Evolutionary conservation across 2,113 vertebrate species (phyloP), one percentile per base, ranked within the genome.

Genomic region (Anseranas semipalmata): DNA sequence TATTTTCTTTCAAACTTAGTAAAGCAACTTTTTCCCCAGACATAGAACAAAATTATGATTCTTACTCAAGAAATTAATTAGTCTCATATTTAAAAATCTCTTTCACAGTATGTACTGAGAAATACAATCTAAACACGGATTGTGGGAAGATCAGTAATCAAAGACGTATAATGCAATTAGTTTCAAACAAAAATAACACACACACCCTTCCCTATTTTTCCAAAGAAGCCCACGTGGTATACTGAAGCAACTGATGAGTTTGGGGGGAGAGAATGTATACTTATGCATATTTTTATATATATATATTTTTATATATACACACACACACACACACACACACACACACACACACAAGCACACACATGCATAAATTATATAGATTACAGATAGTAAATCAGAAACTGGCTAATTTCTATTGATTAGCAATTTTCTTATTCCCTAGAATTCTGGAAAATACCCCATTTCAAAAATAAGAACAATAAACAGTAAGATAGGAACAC

Each of bases 41-140:
- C 66, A 79, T 43, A 52, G 25, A 87, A 53, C 17, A 82, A 65
- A 79, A 87, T 48, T 60, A 56, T 37, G 70, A 88, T 65, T 93
- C 89, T 89, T 85, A 72, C 76, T 77, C 87, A 33, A 90, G 81
- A 92, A 83, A 95, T 87, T 53, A 83, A 95, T 87, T 53, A 63
- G 46, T 45, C 22, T 67, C 17, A 28, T 37, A 71, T 70, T 79
- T 48, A 33, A 48, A 74, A 84, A 75, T 66, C 6, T 39, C 25
- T 62, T 80, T 70, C 53, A 67, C 5, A 39, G 19, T 55, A 58
- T 33, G 35, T 48, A 55, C 53, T 7, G 33, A 85, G 11, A 48
- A 81, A 85, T 16, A 48, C 16, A 52, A 70, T 39, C 28, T 52
- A 65, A 94, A 66, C 30, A 58, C 43, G 27, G 39, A 39, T 80